Base-by-base conservation (phyloP, 2,888 invertebrate species). In the Stratiomys singularior region DNA sequence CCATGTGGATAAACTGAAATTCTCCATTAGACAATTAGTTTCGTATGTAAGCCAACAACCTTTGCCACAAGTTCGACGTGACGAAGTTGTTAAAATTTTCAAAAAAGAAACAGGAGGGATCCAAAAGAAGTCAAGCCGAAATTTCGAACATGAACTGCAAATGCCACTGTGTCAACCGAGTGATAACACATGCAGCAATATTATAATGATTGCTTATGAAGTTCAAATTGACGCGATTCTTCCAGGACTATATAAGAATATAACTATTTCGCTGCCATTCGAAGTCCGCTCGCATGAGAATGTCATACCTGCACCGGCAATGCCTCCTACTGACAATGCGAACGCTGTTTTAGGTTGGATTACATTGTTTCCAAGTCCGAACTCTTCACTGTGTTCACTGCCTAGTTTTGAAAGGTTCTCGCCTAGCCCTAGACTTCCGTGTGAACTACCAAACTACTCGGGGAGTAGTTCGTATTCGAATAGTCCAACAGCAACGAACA, bases 61-160 rank as follows among this genome's bases (percentile, higher is more conserved):
- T 0, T 74, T 85, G 63, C 80, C 83, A 4, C 47, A 46, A 15
- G 82, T 84, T 30, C 83, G 83, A 25, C 86, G 86, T 80, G 81
- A 83, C 25, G 87, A 87, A 80, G 83, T 85, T 44, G 79, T 85
- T 21, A 82, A 83, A 13, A 82, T 87, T 77, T 84, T 85, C 72
- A 85, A 82, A 63, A 87, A 87, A 80, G 87, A 87, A 81, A 85
- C 87, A 0, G 87, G 87, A 0, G 83, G 86, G 0, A 86, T 87
- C 67, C 83, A 84, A 21, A 87, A 87, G 80, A 87, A 86, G 81
- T 85, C 84, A 21, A 86, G 86, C 76, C 84, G 87, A 25, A 84
- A 84, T 28, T 87, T 86, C 81, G 87, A 87, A 52, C 86, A 87
- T 72, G 86, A 86, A 76, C 81, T 87, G 52, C 82, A 85, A 1